Percentiles rank a stretch among this genome's conserved stretches.
Conservation (phyloP, 1,140 invertebrate genomes). For the Zophobas atratus region DNA sequence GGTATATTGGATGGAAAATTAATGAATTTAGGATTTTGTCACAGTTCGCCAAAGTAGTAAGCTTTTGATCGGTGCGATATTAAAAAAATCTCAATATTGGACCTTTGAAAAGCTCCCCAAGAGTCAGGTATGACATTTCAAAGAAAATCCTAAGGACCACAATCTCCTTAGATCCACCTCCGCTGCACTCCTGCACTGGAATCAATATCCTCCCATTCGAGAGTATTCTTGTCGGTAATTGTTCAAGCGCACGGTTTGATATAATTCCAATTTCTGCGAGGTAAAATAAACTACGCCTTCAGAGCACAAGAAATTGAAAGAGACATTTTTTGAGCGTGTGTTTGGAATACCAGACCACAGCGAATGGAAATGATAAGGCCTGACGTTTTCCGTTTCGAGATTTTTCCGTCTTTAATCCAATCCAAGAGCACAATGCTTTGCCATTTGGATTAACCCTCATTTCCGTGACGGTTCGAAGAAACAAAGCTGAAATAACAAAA, state of each 20-base stretch:
- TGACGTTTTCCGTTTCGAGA: neutral
- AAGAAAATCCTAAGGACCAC: no score
- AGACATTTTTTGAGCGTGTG: conserved; percentile 14
- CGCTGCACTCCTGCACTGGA: no score
- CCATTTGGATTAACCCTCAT: neutral
- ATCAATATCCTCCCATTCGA: no score
- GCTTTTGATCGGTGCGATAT: no score
- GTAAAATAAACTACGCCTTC: neutral
- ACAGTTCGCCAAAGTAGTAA: no score
- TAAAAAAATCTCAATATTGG: no score
- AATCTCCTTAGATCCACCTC: no score
- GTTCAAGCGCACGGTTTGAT: neutral
- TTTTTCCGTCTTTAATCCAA: neutral
- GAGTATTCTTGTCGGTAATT: no score
- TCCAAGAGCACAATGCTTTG: neutral
- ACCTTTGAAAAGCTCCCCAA: no score
- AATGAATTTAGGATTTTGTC: no score
- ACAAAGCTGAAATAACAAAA: neutral
- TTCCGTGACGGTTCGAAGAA: neutral
- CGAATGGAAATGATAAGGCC: conserved; percentile 15
- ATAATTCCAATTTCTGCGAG: neutral
- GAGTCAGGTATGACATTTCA: no score
- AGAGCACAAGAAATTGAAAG: neutral
- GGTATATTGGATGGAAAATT: no score
- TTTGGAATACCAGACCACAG: neutral